phyloP scores from a whole-genome alignment of 2,888 invertebrate genomes.

The Schizaphis graminum region DNA sequence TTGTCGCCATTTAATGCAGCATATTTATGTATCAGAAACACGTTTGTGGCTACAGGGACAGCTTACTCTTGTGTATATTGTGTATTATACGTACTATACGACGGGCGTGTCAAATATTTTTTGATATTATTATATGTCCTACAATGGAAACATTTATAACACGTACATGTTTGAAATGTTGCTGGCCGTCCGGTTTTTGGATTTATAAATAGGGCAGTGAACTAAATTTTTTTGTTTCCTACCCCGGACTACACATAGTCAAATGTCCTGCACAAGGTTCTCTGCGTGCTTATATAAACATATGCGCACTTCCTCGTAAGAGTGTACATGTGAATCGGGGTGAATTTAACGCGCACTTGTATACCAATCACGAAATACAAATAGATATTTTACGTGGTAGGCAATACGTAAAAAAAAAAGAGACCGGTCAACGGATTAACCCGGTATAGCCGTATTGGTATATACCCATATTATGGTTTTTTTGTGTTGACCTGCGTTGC shows the following conservation, averaged over 20 bases:
- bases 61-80: conserved; percentile 18
- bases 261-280: conserved; percentile 61
- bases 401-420: background rate
- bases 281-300: conserved; percentile 60
- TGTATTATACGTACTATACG: background rate
- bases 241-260: conserved; percentile 24
- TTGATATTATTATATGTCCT: conserved; percentile 57
- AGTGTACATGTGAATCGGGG: conserved; percentile 49
- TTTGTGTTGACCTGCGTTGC: conserved; percentile 42
- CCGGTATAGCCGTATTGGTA: background rate
- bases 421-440: conserved; percentile 59
- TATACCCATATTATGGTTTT: conserved; percentile 16
- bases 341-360: conserved; percentile 50
- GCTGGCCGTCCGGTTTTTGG: conserved; percentile 54
- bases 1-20: conserved; percentile 4
- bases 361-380: background rate
- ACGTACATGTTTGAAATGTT: conserved; percentile 57
- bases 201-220: conserved; percentile 31
- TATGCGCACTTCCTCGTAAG: conserved; percentile 48
- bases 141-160: conserved; percentile 56
- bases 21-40: conserved; percentile 46
- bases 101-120: conserved; percentile 30
- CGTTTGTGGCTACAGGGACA: conserved; percentile 45
- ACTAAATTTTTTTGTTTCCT: conserved; percentile 25
- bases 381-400: conserved; percentile 40